These are phyloP conservation scores for Siderastrea radians DNA, from an alignment of 92 coral and sea anemone genomes.

Conservation along the genomic window DNA sequence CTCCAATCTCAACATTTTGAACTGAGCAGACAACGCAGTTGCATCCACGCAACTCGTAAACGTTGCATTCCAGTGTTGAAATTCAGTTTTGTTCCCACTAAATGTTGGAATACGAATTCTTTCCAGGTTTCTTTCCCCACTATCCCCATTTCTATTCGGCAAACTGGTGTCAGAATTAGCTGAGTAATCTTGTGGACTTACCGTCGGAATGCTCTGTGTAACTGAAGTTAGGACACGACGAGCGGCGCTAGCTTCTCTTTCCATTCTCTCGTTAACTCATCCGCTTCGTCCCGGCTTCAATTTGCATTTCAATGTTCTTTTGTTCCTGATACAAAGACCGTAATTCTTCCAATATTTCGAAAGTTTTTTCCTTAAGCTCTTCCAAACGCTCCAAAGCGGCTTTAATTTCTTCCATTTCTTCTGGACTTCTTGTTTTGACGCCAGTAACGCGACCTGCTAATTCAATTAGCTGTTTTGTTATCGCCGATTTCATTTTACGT, in stretches of 20 bases:
- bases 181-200: slow-evolving; percentile 30
- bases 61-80: slow-evolving; percentile 66
- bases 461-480: slow-evolving; percentile 39
- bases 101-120: slow-evolving; percentile 64
- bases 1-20: slow-evolving; percentile 76
- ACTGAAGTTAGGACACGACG: slow-evolving; percentile 16
- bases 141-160: slow-evolving; percentile 3
- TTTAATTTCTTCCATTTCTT: slow-evolving; percentile 25
- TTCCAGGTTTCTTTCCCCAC: slow-evolving; percentile 12
- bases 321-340: slow-evolving; percentile 31
- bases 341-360: slow-evolving; percentile 27
- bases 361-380: slow-evolving; percentile 25
- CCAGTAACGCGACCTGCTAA: slow-evolving; percentile 41
- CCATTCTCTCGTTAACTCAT: slow-evolving; percentile 27
- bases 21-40: slow-evolving; percentile 69
- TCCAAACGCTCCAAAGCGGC: slow-evolving; percentile 40
- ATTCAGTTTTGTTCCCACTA: slow-evolving; percentile 66
- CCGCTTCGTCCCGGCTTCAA: slow-evolving; percentile 37
- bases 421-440: slow-evolving; percentile 17
- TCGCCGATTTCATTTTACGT: slow-evolving; percentile 10
- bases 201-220: slow-evolving; percentile 13
- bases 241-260: slow-evolving; percentile 21
- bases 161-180: slow-evolving; percentile 16
- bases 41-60: slow-evolving; percentile 73
- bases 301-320: slow-evolving; percentile 38